These are phyloP conservation scores for Oikopleura dioica DNA, from an alignment of 23 tunicate genomes.

Conservation along the genomic window DNA sequence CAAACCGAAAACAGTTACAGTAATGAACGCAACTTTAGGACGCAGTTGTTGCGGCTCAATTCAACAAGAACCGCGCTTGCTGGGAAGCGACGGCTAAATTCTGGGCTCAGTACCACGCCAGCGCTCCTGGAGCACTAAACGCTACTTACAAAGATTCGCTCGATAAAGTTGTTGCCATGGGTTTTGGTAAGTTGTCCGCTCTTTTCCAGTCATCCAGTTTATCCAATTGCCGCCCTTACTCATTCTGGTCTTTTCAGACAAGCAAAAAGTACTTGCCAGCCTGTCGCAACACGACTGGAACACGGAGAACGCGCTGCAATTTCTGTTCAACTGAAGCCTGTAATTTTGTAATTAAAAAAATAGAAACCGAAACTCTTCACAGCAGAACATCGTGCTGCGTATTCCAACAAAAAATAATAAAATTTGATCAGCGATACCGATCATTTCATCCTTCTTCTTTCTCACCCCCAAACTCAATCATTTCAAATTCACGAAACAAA, in stretches of 20 bases:
- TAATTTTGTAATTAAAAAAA: too few relatives aligned
- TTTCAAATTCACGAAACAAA: too few relatives aligned
- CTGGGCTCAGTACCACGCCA: slow-evolving; percentile 75
- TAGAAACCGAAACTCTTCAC: not conserved
- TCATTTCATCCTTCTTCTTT: too few relatives aligned
- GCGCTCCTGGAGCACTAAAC: slow-evolving; percentile 32
- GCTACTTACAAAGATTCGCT: slow-evolving; percentile 28
- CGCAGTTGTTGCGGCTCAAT: slow-evolving; percentile 85
- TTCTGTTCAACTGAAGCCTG: slow-evolving; percentile 28
- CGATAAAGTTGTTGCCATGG: slow-evolving; percentile 42
- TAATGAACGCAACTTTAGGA: slow-evolving; percentile 14
- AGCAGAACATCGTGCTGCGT: not conserved
- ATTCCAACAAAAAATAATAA: too few relatives aligned
- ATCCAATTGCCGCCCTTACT: too few relatives aligned
- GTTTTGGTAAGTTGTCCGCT: too few relatives aligned
- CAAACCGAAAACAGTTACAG: not conserved
- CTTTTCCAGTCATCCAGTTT: too few relatives aligned
- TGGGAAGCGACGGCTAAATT: slow-evolving; percentile 49
- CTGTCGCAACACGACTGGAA: slow-evolving; percentile 62
- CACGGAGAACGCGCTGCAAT: slow-evolving; percentile 46
- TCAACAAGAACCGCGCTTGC: slow-evolving; percentile 28
- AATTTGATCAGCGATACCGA: too few relatives aligned
- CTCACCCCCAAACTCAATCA: too few relatives aligned
- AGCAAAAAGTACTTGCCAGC: slow-evolving; percentile 1
- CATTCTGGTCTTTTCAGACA: too few relatives aligned